Base-by-base conservation (phyloP, 2,888 invertebrate species). In the Plusia festucae region DNA sequence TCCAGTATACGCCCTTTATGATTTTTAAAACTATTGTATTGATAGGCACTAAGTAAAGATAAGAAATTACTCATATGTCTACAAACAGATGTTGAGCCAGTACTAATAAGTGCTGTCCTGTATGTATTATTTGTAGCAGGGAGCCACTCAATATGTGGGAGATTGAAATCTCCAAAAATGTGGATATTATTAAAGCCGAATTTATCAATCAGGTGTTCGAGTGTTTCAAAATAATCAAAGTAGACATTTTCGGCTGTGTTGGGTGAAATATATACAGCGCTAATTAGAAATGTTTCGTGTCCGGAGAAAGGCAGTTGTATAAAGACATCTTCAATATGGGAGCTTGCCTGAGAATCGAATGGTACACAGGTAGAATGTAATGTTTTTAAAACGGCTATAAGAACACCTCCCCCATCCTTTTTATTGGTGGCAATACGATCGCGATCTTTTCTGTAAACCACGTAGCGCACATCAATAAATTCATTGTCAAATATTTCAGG, bases 391-490 rank as follows among this genome's bases (percentile, higher is more conserved):
- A 55, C 40, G 0, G 55, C 55, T 22, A 55, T 18, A 2, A 55
- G 15, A 13, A 55, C 55, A 1, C 55, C 55, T 1, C 61, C 55
- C 1, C 61, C 61, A 2, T 55, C 61, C 13, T 24, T 3, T 8
- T 49, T 46, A 18, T 30, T 20, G 16, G 55, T 55, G n/a, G 22
- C 46, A 2, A 16, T 3, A 9, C 54, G 61, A 22, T 60, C 53
- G 15, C 60, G 53, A 30, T 46, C 60, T 20, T 46, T 44, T 7
- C 60, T n/a, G 8, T 27, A 60, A 13, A 54, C 54, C 1, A 46
- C 15, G 18, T 60, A 60, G 11, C 60, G 60, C 11, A 15, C n/a
- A 18, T 60, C 60, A 16, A 60, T 46, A 13, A 53, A 53, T 11
- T 60, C 44, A 20, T 30, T 30, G 22, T 55, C 22, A 15, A 22